Percentiles rank a stretch among this genome's conserved stretches.
Conservation (phyloP, 2,113 vertebrate genomes). For the Collichthys lucidus region DNA sequence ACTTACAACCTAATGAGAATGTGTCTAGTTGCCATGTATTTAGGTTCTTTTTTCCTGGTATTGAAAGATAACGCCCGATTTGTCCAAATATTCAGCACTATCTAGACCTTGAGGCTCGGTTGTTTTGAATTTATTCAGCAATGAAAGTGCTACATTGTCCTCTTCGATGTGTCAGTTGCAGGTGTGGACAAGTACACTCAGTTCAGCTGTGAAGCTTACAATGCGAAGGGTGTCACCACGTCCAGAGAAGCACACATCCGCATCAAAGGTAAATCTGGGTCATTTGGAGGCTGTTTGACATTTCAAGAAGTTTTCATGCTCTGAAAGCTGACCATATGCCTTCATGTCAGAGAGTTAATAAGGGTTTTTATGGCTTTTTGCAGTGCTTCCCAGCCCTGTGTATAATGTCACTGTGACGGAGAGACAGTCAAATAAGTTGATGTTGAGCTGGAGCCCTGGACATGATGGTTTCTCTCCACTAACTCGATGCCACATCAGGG, state of each 20-base stretch:
- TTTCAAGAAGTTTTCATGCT: not conserved
- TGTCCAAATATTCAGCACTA: not conserved
- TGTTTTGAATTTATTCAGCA: conserved; percentile 1
- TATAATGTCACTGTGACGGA: conserved; percentile 79
- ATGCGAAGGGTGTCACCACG: conserved; percentile 88
- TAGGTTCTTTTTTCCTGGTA: not conserved
- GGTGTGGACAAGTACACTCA: conserved; percentile 85
- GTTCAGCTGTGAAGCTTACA: conserved; percentile 95
- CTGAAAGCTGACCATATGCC: not conserved
- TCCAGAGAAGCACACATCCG: conserved; percentile 89
- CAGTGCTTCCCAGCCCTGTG: conserved; percentile 76
- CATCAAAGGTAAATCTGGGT: conserved; percentile 89
- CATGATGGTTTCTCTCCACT: conserved; percentile 91
- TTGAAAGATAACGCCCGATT: conserved; percentile 6
- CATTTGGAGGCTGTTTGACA: not conserved
- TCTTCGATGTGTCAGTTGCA: conserved; percentile 56
- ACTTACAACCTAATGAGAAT: accelerated
- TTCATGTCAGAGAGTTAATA: not conserved
- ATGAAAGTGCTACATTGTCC: not conserved
- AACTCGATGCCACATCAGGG: conserved; percentile 86
- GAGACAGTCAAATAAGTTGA: conserved; percentile 81
- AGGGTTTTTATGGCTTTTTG: conserved; percentile 33
- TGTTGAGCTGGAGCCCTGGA: conserved; percentile 89
- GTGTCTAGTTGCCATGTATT: conserved; percentile 1
- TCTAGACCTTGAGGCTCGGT: conserved; percentile 24